These are phyloP conservation scores for Nemapogon koenigi DNA, from an alignment of 2,888 invertebrate genomes.

Conservation along the genomic window DNA sequence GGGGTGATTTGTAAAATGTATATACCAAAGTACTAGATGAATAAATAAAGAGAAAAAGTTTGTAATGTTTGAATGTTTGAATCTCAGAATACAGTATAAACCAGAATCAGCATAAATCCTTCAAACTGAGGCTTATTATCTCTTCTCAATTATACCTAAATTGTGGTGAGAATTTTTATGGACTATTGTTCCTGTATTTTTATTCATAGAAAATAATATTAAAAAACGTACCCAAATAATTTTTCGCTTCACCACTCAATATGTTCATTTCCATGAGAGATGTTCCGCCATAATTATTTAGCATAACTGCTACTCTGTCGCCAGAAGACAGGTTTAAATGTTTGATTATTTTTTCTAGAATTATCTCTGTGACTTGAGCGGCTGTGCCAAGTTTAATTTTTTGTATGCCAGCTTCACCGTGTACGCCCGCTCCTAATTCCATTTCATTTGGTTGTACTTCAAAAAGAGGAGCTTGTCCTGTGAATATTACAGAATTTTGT, in stretches of 20 bases:
- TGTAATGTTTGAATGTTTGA: too few relatives aligned
- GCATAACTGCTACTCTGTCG: conserved; percentile 65
- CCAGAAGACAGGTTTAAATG: conserved; percentile 37
- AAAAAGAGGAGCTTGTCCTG: conserved; percentile 68
- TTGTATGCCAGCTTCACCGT: conserved; percentile 61
- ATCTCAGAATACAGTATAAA: too few relatives aligned
- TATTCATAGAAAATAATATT: too few relatives aligned
- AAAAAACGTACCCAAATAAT: conserved; percentile 63
- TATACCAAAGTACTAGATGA: too few relatives aligned
- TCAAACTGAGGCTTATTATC: too few relatives aligned
- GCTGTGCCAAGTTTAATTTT: conserved; percentile 49
- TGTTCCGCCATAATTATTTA: conserved; percentile 82
- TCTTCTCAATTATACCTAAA: too few relatives aligned
- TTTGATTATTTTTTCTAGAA: conserved; percentile 51
- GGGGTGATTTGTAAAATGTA: too few relatives aligned
- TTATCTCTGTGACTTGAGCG: conserved; percentile 46
- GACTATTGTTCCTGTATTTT: too few relatives aligned
- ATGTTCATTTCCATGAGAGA: conserved; percentile 80
- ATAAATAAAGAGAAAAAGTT: too few relatives aligned
- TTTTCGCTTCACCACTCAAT: conserved; percentile 69
- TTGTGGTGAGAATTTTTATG: too few relatives aligned
- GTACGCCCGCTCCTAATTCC: conserved; percentile 68
- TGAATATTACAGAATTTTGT: conserved; percentile 2
- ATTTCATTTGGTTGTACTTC: conserved; percentile 68
- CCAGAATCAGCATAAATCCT: too few relatives aligned